Base-by-base conservation (phyloP, 2,797 vertebrate genomes). In the Salmo trutta region DNA sequence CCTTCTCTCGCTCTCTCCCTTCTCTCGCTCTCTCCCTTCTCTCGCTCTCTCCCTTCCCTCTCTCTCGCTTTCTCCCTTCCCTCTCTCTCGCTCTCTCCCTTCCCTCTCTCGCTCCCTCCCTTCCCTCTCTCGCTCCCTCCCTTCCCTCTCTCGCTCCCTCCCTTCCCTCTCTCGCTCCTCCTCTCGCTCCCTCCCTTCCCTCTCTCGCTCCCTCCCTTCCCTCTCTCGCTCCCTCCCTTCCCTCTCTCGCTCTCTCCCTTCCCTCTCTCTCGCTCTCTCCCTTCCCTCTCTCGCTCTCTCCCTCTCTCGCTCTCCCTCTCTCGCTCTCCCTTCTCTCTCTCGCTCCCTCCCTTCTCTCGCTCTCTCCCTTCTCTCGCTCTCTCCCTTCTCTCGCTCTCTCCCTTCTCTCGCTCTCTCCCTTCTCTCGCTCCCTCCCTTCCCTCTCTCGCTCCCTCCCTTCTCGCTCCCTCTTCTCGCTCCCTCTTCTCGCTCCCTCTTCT, bases 341-440 rank as follows among this genome's bases (percentile, higher is more conserved):
- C 76, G 19, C 53, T 14, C 54, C 4, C 77, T 31, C 75, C 3
- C 29, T 2, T 36, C 71, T 73, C 66, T 53, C 36, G 0, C 6
- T 6, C 41, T 41, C 76, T 15, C 54, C 65, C 77, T 2, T 76
- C 62, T 76, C 19, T 68, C 41, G 56, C 5, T 8, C 77, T 82
- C 62, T 5, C 33, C 0, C 31, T 33, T 41, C 36, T 8, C 36
- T 41, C 8, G 0, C 36, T 10, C 36, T 41, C 31, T 36, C 5
- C 31, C 6, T 6, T 7, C 36, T 36, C 36, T 36, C 36, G 6
- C 6, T 7, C 36, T 1, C 1, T 36, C 36, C 72, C 71, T 69
- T 72, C 67, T 82, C 75, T 75, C 84, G 86, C 79, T 36, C 92
- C 93, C 36, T 36, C 1, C 1, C 41, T 8, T n/a, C 89, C 82